These are phyloP conservation scores for Oeneis ivallda DNA, from an alignment of 2,888 invertebrate genomes.

Conservation along the genomic window DNA sequence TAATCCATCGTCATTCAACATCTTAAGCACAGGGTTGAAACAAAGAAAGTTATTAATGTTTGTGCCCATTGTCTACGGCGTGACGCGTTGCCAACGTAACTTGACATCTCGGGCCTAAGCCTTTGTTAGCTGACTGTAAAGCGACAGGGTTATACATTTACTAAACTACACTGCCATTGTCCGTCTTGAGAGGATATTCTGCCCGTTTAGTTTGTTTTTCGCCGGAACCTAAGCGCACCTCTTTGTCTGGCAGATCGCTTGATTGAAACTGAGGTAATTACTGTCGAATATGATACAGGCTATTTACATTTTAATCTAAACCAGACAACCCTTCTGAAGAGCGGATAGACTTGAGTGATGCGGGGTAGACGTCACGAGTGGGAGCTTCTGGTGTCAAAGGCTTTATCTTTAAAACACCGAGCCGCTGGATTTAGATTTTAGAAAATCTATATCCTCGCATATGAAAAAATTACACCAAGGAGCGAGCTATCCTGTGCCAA, in stretches of 20 bases:
- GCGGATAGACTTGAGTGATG: too few species aligned
- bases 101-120: conserved; percentile 43
- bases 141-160: conserved; percentile 50
- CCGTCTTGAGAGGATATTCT: conserved; percentile 56
- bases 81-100: conserved; percentile 55
- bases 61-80: conserved; percentile 70
- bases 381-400: too few species aligned
- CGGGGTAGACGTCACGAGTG: too few species aligned
- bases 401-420: too few species aligned
- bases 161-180: conserved; percentile 71
- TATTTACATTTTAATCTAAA: background rate
- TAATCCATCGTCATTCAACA: conserved; percentile 44
- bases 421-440: too few species aligned
- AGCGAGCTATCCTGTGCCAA: too few species aligned
- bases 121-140: conserved; percentile 40
- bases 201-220: conserved; percentile 46
- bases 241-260: conserved; percentile 42
- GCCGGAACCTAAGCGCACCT: conserved; percentile 42
- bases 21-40: conserved; percentile 51
- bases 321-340: background rate
- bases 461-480: too few species aligned
- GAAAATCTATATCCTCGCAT: too few species aligned
- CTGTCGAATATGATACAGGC: conserved; percentile 24
- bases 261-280: conserved; percentile 42
- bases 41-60: conserved; percentile 80